Evolutionary conservation across 2,888 invertebrate species (phyloP).

Genomic region (Drosophila phalerata): DNA sequence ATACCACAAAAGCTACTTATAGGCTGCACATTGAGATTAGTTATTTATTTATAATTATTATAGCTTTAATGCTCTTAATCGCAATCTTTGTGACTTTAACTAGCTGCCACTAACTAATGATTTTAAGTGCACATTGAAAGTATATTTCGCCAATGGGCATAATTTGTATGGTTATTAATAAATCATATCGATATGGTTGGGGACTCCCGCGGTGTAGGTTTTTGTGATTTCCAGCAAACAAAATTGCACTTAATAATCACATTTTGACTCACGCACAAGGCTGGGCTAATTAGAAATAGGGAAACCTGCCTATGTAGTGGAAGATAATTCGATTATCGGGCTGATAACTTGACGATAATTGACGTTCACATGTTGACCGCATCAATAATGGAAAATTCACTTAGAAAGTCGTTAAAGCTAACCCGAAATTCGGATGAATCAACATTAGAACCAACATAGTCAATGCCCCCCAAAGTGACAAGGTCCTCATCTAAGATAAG

Average conservation of each 20-base stretch:
- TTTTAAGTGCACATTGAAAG: conserved; percentile 8
- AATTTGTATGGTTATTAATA: conserved; percentile 20
- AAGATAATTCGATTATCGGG: conserved; percentile 10
- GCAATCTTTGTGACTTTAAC: background rate
- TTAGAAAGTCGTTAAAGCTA: background rate
- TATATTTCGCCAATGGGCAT: conserved; percentile 8
- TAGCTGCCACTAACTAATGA: conserved; percentile 6
- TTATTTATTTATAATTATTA: conserved; percentile 3
- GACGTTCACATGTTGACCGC: conserved; percentile 11
- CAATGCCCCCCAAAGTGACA: background rate
- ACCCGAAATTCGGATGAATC: conserved; percentile 21
- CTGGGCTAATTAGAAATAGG: conserved; percentile 3
- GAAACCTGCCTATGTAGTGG: background rate
- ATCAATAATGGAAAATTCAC: background rate
- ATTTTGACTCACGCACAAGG: conserved; percentile 34
- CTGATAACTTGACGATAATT: conserved; percentile 19
- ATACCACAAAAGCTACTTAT: background rate
- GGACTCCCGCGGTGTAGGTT: conserved; percentile 55
- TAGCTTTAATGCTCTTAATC: background rate
- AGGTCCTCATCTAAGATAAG: background rate
- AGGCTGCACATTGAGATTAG: background rate
- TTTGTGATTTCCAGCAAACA: conserved; percentile 7
- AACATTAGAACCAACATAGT: background rate
- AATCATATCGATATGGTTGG: conserved; percentile 35
- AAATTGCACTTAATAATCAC: conserved; percentile 11